Conservation (phyloP, 1,140 invertebrate species). For the Carposina sasakii region DNA sequence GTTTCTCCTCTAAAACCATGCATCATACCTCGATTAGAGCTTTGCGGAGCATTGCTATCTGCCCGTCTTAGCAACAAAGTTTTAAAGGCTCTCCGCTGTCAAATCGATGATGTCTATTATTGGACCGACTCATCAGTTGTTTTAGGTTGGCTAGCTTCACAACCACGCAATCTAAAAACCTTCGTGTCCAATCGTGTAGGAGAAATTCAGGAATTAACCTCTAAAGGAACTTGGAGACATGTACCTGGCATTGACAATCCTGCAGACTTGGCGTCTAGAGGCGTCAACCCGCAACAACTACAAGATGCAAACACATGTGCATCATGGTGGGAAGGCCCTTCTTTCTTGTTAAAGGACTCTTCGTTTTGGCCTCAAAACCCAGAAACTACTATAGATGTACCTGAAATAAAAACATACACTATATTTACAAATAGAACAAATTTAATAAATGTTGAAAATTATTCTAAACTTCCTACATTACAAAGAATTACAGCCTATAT, state of each 20-base stretch:
- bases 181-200: constrained; percentile 15
- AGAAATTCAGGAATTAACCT: constrained; percentile 17
- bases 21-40: constrained; percentile 10
- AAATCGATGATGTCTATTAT: not conserved
- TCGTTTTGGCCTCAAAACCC: no score
- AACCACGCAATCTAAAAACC: constrained; percentile 6
- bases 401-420: no score
- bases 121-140: constrained; percentile 16
- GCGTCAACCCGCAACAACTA: not conserved
- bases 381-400: no score
- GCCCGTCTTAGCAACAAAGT: not conserved
- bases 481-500: no score
- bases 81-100: not conserved
- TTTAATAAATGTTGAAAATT: no score
- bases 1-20: constrained; percentile 7
- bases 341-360: no score
- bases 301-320: no score
- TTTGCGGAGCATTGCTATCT: not conserved
- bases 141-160: constrained; percentile 9
- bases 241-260: constrained; percentile 9
- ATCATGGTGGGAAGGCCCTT: no score
- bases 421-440: no score
- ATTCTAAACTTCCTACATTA: no score
- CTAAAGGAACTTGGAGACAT: not conserved
- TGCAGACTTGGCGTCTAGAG: constrained; percentile 13